Base-by-base conservation (phyloP, 2,113 vertebrate genomes). In the Vidua macroura region DNA sequence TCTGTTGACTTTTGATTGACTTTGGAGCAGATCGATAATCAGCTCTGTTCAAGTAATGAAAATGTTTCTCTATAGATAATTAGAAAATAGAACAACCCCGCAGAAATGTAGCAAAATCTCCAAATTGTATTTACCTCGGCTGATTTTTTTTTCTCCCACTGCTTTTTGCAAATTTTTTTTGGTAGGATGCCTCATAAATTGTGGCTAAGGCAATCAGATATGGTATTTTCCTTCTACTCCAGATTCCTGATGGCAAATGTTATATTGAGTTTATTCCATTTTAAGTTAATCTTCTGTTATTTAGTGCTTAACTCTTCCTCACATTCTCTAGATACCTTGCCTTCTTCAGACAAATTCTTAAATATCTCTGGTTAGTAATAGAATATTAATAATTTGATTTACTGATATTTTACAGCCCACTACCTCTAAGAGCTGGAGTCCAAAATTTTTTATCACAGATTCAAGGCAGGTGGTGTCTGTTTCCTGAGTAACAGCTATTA, bases 401-500 rank as follows among this genome's bases (percentile, higher is more conserved):
- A 76, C 25, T 74, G 79, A 56, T 37, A 73, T 80, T 86, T 92
- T 78, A 91, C 35, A 94, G 31, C 14, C 33, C 39, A 55, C 72
- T 93, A 30, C 56, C 16, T 87, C 44, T 66, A 68, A 78, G 28
- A 3, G 3, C 27, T 72, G 24, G 21, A 87, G 22, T 85, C 41
- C 28, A 43, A 83, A 82, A 82, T 31, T 73, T 91, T 95, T 92
- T 91, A 70, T 90, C 43, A 67, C n/a, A 72, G 41, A 86, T 76
- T 89, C 63, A 87, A 92, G 88, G 78, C 78, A 92, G 44, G 35
- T 81, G 86, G 83, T 94, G 75, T 82, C 81, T 90, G 81, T 94
- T 97, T 91, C 86, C 63, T 93, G 88, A 96, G 75, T 93, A 95
- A 95, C 83, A 89, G 82, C 72, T 88, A 82, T 91, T 96, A 90